Conservation (phyloP, 1,140 invertebrate species). For the Ditylenchus dipsaci region DNA sequence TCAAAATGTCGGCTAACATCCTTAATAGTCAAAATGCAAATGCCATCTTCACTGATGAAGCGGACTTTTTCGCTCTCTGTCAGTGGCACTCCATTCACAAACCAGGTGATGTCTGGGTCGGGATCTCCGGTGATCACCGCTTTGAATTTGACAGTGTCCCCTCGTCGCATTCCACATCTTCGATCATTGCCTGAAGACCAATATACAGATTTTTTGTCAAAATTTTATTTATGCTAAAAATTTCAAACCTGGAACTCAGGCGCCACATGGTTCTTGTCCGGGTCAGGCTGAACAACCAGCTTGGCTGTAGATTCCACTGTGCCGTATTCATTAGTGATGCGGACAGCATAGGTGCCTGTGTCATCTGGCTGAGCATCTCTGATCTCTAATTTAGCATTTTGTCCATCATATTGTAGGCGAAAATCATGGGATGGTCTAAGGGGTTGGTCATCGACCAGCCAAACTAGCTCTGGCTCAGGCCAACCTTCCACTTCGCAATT, state of each 20-base stretch:
- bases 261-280: slow-evolving; percentile 55
- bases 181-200: slow-evolving; percentile 43
- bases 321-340: slow-evolving; percentile 55
- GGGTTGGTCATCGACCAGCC: slow-evolving; percentile 56
- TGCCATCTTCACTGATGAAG: slow-evolving; percentile 56
- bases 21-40: slow-evolving; percentile 57
- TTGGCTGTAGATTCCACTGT: slow-evolving; percentile 43
- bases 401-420: slow-evolving; percentile 55
- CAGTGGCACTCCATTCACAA: slow-evolving; percentile 61
- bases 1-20: slow-evolving; percentile 57
- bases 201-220: not conserved
- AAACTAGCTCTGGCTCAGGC: slow-evolving; percentile 52
- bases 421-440: slow-evolving; percentile 56
- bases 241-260: slow-evolving; percentile 31
- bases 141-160: slow-evolving; percentile 57
- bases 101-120: slow-evolving; percentile 67
- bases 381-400: slow-evolving; percentile 53
- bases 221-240: not conserved
- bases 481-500: slow-evolving; percentile 58
- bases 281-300: slow-evolving; percentile 47
- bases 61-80: slow-evolving; percentile 51
- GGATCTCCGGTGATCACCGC: slow-evolving; percentile 73
- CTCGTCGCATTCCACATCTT: slow-evolving; percentile 58
- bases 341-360: slow-evolving; percentile 51
- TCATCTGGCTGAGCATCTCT: slow-evolving; percentile 57